phyloP scores from a whole-genome alignment of 2,797 vertebrate genomes.

The Sorex maritimensis region DNA sequence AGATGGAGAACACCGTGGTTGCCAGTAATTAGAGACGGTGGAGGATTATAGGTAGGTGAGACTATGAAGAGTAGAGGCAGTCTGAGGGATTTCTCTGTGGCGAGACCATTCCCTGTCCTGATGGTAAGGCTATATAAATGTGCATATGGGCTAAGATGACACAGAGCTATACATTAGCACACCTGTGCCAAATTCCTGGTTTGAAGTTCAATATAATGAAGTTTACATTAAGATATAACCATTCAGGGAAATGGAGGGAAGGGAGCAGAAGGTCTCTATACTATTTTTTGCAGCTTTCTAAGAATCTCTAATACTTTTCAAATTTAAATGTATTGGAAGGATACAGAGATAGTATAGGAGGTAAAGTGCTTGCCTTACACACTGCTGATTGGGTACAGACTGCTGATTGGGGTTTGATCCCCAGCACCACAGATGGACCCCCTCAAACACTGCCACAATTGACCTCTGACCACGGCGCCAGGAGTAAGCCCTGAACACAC shows the following conservation, averaged over 20 bases:
- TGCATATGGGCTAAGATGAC: background rate
- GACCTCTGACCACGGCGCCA: too few relatives aligned
- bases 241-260: background rate
- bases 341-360: too few relatives aligned
- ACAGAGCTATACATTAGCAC: background rate
- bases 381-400: too few relatives aligned
- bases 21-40: background rate
- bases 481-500: too few relatives aligned
- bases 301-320: constrained; percentile 16
- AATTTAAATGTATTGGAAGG: background rate
- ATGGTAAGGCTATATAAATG: background rate
- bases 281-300: constrained; percentile 6
- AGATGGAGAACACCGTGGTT: constrained; percentile 10
- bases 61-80: background rate
- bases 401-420: too few relatives aligned
- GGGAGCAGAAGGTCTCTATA: background rate
- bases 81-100: background rate
- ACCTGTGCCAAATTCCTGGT: background rate
- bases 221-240: background rate
- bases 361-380: too few relatives aligned
- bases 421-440: too few relatives aligned
- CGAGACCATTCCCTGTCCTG: background rate
- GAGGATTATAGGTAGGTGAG: background rate
- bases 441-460: constrained; percentile 10
- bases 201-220: background rate